These are phyloP conservation scores for Lasioglossum zephyrum DNA, from an alignment of 2,888 invertebrate species.

Conservation along the genomic window DNA sequence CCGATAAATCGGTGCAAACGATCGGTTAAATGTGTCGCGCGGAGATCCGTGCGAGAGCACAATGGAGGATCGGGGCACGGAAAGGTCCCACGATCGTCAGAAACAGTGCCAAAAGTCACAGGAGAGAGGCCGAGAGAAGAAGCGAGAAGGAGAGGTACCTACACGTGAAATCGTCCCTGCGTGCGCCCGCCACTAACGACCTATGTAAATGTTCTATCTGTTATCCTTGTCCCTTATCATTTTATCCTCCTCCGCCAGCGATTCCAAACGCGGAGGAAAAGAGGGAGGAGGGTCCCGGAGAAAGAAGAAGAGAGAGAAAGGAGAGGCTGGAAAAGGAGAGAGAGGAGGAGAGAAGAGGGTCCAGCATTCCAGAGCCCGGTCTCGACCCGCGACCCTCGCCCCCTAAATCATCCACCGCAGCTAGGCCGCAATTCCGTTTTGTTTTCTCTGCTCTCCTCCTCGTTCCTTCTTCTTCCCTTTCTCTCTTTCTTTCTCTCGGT, in stretches of 20 bases:
- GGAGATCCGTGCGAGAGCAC: conserved; percentile 36
- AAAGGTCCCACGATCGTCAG: conserved; percentile 60
- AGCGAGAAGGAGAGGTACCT: background rate
- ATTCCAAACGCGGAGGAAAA: conserved; percentile 61
- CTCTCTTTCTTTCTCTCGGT: conserved; percentile 60
- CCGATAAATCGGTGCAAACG: background rate
- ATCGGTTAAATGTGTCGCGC: background rate
- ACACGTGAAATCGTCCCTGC: conserved; percentile 58
- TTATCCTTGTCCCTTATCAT: conserved; percentile 83
- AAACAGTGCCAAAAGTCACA: conserved; percentile 48
- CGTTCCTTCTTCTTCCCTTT: conserved; percentile 61
- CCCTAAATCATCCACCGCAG: conserved; percentile 84
- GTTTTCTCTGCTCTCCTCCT: conserved; percentile 78
- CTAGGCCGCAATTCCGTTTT: conserved; percentile 83
- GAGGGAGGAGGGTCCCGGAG: conserved; percentile 46
- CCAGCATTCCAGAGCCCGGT: conserved; percentile 82
- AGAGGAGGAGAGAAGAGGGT: conserved; percentile 63
- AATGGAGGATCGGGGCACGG: conserved; percentile 23
- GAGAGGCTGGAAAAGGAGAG: conserved; percentile 17
- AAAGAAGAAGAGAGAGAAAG: background rate
- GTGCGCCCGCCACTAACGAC: conserved; percentile 80
- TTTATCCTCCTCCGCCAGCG: conserved; percentile 73
- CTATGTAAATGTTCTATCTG: conserved; percentile 82
- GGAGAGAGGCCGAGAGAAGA: background rate
- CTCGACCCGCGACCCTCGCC: conserved; percentile 84